Percentiles rank a stretch among this genome's conserved stretches.
These are phyloP conservation scores for Centroberyx gerrardi DNA, from an alignment of 2,797 vertebrate genomes.

Conservation along the genomic window DNA sequence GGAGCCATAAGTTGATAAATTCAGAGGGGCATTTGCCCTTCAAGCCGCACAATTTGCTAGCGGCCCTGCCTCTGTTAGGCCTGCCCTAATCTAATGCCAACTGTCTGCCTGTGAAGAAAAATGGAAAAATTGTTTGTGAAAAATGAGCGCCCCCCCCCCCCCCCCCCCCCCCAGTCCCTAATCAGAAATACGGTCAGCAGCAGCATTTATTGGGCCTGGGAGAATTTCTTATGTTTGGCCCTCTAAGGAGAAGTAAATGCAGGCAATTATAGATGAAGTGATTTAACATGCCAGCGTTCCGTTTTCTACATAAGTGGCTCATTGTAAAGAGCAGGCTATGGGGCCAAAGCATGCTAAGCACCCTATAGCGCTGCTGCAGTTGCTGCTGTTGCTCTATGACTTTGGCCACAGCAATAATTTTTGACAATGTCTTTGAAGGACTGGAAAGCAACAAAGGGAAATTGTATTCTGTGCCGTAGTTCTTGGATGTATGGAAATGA, in stretches of 20 bases:
- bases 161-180: conserved; percentile 71
- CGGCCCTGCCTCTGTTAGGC: conserved; percentile 83
- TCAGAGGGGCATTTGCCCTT: conserved; percentile 88
- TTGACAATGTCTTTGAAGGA: conserved; percentile 53
- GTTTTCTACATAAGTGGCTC: conserved; percentile 80
- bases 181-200: conserved; percentile 83
- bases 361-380: conserved; percentile 44
- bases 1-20: conserved; percentile 87
- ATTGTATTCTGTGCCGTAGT: conserved; percentile 44
- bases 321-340: conserved; percentile 77
- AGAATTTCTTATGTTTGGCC: conserved; percentile 80
- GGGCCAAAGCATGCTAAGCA: conserved; percentile 62
- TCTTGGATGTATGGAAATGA: conserved; percentile 48
- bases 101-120: conserved; percentile 86
- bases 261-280: conserved; percentile 86
- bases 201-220: conserved; percentile 83
- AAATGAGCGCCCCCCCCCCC: conserved; percentile 83
- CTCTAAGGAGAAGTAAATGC: conserved; percentile 85
- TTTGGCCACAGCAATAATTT: conserved; percentile 49
- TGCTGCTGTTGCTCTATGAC: conserved; percentile 36
- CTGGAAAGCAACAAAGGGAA: conserved; percentile 49
- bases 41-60: conserved; percentile 87
- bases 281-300: conserved; percentile 82
- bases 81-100: conserved; percentile 88
- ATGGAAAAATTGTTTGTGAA: conserved; percentile 87